Evolutionary conservation across 2,797 vertebrate genomes (phyloP).

Genomic region (Danio kyathit): DNA sequence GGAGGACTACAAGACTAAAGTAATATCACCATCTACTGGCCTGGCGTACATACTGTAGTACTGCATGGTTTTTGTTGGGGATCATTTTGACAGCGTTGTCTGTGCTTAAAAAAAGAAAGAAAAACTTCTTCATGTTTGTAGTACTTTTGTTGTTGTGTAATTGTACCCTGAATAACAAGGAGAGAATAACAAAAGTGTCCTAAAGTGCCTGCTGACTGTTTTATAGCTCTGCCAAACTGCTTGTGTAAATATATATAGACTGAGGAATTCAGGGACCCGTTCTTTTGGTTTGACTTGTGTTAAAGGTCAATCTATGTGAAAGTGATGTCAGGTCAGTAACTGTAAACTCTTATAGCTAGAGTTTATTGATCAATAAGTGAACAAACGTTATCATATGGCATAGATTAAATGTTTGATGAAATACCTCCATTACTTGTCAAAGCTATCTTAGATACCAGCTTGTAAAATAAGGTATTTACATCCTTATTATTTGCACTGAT

Average conservation of each 20-base stretch:
- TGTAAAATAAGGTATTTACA: slow-evolving; percentile 45
- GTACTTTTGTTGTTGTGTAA: too few relatives aligned
- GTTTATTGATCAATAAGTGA: not conserved
- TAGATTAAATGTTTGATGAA: slow-evolving; percentile 23
- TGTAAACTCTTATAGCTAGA: slow-evolving; percentile 12
- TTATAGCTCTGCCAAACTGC: slow-evolving; percentile 17
- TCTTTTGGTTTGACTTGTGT: slow-evolving; percentile 6
- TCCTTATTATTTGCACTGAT: slow-evolving; percentile 55
- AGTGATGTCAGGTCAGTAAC: slow-evolving; percentile 23
- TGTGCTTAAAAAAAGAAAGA: too few relatives aligned
- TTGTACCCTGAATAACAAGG: not conserved
- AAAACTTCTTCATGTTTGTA: too few relatives aligned
- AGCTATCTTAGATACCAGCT: slow-evolving; percentile 44
- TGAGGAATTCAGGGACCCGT: slow-evolving; percentile 47
- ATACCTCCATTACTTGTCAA: slow-evolving; percentile 39
- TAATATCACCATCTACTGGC: too few relatives aligned
- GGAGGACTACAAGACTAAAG: too few relatives aligned
- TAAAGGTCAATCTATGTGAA: slow-evolving; percentile 10
- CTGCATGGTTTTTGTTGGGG: too few relatives aligned
- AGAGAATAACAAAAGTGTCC: slow-evolving; percentile 18
- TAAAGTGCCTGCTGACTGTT: slow-evolving; percentile 29
- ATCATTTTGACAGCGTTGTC: too few relatives aligned
- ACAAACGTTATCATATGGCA: slow-evolving; percentile 6
- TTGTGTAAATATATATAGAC: slow-evolving; percentile 24
- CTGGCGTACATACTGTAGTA: too few relatives aligned